Percentiles rank a stretch among this genome's conserved stretches.
These are phyloP conservation scores for Lycaon pictus DNA, from an alignment of 2,113 vertebrate genomes.

Conservation along the genomic window DNA sequence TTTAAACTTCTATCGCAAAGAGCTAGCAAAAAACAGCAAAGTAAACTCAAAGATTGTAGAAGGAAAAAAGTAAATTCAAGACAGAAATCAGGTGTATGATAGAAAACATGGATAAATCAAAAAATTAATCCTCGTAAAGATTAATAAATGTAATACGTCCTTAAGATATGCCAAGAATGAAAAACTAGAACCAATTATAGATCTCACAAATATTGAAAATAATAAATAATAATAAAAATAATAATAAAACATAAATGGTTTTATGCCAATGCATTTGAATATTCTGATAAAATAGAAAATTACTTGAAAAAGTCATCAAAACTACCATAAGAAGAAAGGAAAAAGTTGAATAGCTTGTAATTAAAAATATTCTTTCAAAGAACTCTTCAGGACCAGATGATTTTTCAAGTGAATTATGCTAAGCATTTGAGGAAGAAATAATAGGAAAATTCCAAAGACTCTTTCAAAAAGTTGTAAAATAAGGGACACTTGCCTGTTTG, in stretches of 20 bases:
- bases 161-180: not conserved
- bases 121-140: not conserved
- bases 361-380: not conserved
- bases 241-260: not conserved
- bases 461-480: slow-evolving; percentile 21
- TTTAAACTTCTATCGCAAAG: not conserved
- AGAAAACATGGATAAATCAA: not conserved
- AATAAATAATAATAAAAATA: not conserved
- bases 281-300: not conserved
- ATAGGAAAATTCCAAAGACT: not conserved
- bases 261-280: not conserved
- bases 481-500: not conserved
- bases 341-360: not conserved
- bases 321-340: not conserved
- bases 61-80: not conserved
- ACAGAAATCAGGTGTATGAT: not conserved
- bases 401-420: not conserved
- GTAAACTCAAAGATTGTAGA: not conserved
- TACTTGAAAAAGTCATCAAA: not conserved
- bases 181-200: not conserved
- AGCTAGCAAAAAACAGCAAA: not conserved
- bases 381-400: not conserved
- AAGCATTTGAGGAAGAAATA: not conserved
- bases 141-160: not conserved
- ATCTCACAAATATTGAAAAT: not conserved